Base-by-base conservation (phyloP, 2,113 vertebrate genomes). In the Pardalotus punctatus region DNA sequence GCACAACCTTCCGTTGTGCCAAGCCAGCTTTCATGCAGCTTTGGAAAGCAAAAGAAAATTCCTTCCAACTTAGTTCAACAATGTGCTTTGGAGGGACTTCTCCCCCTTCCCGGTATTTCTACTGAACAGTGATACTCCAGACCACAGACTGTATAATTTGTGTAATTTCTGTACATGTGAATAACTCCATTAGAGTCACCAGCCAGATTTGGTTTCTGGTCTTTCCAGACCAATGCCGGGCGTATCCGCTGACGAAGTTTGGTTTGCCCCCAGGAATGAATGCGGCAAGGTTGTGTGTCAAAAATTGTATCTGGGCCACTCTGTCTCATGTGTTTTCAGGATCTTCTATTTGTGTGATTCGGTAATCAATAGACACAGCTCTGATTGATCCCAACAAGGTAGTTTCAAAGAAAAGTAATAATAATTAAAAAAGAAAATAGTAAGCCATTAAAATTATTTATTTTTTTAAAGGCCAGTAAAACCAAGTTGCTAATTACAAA, bases 401-500 rank as follows among this genome's bases (percentile, higher is more conserved):
- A 78, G 21, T 86, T 60, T 91, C 60, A 79, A 91, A 82, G 50
- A 86, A 84, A 90, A 61, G 6, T 19, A 64, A 14, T 40, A 70
- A 70, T 24, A 64, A 56, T 35, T 29, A 35, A 10, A 10, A 27
- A 42, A 33, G 10, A 60, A 90, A 47, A 42, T 40, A 65, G 29
- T 47, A 86, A 96, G 27, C 29, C 27, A 31, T 92, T 91, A 81
- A 81, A 90, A 86, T 70, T 0, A 76, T 94, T 97, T 96, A 76
- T 96, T 93, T 74, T 82, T 88, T 78, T 57, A 77, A 77, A 95
- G 80, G 96, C 56, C 57, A 56, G 36, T 80, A 84, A 95, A 94
- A 47, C 23, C 54, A 89, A 95, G 38, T 70, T 79, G 74, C 66
- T 89, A 5, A 87, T 95, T 96, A 97, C 87, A 76, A 96, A 89